Base-by-base conservation (phyloP, 2,888 invertebrate species). In the Sepiola atlantica region DNA sequence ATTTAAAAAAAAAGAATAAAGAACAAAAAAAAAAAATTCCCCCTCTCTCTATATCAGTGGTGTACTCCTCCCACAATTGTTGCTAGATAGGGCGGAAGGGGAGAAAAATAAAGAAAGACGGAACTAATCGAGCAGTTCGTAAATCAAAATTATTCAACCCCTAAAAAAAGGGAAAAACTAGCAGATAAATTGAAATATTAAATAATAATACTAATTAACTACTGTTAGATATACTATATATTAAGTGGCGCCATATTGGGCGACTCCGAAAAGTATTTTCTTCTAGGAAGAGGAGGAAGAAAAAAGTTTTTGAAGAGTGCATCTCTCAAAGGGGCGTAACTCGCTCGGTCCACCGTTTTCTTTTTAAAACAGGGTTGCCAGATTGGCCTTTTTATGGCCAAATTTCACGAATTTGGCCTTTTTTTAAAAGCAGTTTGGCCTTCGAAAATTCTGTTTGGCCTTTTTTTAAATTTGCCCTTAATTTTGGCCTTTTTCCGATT, bases 191-290 rank as follows among this genome's bases (percentile, higher is more conserved):
- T 77, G n/a, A 77, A 77, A n/a, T n/a, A 28, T 14, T 16, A 77
- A n/a, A 20, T 12, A 61, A n/a, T n/a, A n/a, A n/a, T n/a, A n/a
- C n/a, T n/a, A n/a, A 12, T 4, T 16, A 77, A n/a, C n/a, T 4
- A 77, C n/a, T 14, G 14, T n/a, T n/a, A 45, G 2, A 45, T 45
- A 45, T 2, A 77, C n/a, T 77, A 77, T 14, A 77, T n/a, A n/a
- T n/a, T n/a, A n/a, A n/a, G n/a, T 77, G n/a, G 77, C 77, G 77
- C 77, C 77, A 77, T 77, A 77, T 77, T 77, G 77, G 77, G n/a
- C 16, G n/a, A n/a, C 77, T 16, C n/a, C 2, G 45, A 77, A 77
- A 4, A 77, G 77, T 77, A 77, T n/a, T 77, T 28, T 77, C 24
- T 12, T 28, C 24, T 28, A 77, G n/a, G n/a, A 77, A 12, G 77